Base-by-base conservation (phyloP, 2,113 vertebrate species). In the Toxotes jaculatrix region DNA sequence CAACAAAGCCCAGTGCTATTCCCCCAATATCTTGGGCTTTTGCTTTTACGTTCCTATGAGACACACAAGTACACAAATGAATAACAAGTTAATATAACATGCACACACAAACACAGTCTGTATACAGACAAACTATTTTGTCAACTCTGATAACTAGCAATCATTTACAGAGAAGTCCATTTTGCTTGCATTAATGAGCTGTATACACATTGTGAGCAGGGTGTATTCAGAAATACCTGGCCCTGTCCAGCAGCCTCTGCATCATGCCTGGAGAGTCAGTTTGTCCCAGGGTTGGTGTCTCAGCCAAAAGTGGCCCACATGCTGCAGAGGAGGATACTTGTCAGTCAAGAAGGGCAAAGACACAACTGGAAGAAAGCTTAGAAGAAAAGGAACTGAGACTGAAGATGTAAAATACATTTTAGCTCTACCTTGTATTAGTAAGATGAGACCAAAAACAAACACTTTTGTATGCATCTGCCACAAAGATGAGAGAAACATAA, bases 381-480 rank as follows among this genome's bases (percentile, higher is more conserved):
- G 27, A 68, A 55, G 36, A 45, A 23, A 43, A n/a, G 31, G 16
- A 31, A 53, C 11, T 40, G 11, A 56, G 31, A 17, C 3, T 34
- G 12, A 71, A 19, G 4, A 36, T 7, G 4, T 38, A n/a, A 6
- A 53, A 49, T 14, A 2, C 8, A 51, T 0, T 5, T 36, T 51
- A 75, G 17, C 1, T 56, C 51, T 84, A 95, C 94, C 93, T 93
- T 93, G 91, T 49, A 92, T 61, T 0, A 91, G 61, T 14, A 95
- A 45, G 40, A 94, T 43, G 56, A 94, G 51, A 49, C 53, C 17
- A 6, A 94, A 40, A 31, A 85, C 1, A n/a, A 77, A 16, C 14
- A 63, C 56, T 67, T 74, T 84, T 21, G 55, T 57, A 17, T 69
- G 66, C 91, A 91, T 89, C 90, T 94, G 81, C 66, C 34, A 47